Base-by-base conservation (phyloP, 2,888 invertebrate genomes). In the Phyllotreta striolata region DNA sequence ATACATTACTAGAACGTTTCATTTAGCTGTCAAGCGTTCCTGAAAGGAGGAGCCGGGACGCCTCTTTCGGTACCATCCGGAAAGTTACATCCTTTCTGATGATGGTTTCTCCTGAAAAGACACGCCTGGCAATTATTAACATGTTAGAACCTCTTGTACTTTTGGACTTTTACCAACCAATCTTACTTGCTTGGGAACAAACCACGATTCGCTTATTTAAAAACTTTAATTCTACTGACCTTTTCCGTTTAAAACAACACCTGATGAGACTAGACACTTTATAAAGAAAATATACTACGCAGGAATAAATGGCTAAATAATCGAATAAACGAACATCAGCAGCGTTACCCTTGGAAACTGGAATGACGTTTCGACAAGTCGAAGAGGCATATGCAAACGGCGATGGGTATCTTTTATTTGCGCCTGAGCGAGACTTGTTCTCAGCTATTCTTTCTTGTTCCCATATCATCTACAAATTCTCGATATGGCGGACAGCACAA, bases 401-500 rank as follows among this genome's bases (percentile, higher is more conserved):
- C 70, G 71, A 75, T 74, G 72, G 70, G 71, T 73, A 77, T 74
- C 73, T 75, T 77, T 77, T 77, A 73, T 75, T 73, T 73, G 72
- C 76, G 73, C 76, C 73, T 72, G 74, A 73, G 72, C 72, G 70
- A 69, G 73, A 73, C 74, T 76, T 76, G 75, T 77, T 77, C 75
- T 77, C 74, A 70, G 74, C 74, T 77, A 76, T 77, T 77, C 77
- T 78, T 77, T 77, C 77, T 76, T 78, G 77, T 74, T 76, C 70
- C 72, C 73, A 74, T 78, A 78, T 79, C 79, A 79, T 78, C 77
- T 78, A 77, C 78, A 75, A 78, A 78, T 78, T 77, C 77, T 74
- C 74, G 78, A 79, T 79, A 75, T 73, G 70, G 73, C 72, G 73
- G 80, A 80, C 80, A 80, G 79, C 72, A 80, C 80, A 80, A 80